These are phyloP conservation scores for Chrysogorgia sp. DNA, from an alignment of 92 coral and sea anemone genomes.

Conservation along the genomic window DNA sequence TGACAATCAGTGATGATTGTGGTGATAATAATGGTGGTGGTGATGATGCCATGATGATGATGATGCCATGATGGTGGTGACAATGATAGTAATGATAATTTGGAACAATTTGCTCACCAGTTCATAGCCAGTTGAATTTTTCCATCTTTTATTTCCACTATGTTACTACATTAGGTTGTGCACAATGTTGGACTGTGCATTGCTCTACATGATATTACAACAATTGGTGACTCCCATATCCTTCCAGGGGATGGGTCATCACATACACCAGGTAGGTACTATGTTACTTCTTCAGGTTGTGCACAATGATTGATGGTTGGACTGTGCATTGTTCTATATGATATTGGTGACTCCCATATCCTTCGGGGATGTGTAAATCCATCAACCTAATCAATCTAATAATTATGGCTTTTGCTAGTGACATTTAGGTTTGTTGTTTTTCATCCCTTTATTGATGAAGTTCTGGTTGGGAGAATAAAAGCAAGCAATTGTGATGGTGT, in stretches of 20 bases:
- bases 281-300: background rate
- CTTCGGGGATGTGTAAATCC: no score
- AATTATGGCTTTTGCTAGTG: slow-evolving; percentile 73
- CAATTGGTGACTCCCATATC: slow-evolving; percentile 89
- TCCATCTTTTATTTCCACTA: background rate
- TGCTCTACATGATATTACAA: slow-evolving; percentile 79
- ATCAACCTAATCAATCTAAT: no score
- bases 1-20: no score
- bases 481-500: slow-evolving; percentile 94
- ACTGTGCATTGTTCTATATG: no score
- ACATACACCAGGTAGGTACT: slow-evolving; percentile 83
- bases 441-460: slow-evolving; percentile 93
- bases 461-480: slow-evolving; percentile 86
- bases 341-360: no score
- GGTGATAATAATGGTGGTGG: no score
- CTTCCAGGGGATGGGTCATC: slow-evolving; percentile 99
- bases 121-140: background rate
- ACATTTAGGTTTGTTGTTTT: slow-evolving; percentile 94
- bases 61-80: no score
- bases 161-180: slow-evolving; percentile 72
- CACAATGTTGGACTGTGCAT: slow-evolving; percentile 94
- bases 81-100: no score
- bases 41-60: no score
- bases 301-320: background rate
- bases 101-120: background rate